These are phyloP conservation scores for Mergus octosetaceus DNA, from an alignment of 2,797 vertebrate species.

Conservation along the genomic window DNA sequence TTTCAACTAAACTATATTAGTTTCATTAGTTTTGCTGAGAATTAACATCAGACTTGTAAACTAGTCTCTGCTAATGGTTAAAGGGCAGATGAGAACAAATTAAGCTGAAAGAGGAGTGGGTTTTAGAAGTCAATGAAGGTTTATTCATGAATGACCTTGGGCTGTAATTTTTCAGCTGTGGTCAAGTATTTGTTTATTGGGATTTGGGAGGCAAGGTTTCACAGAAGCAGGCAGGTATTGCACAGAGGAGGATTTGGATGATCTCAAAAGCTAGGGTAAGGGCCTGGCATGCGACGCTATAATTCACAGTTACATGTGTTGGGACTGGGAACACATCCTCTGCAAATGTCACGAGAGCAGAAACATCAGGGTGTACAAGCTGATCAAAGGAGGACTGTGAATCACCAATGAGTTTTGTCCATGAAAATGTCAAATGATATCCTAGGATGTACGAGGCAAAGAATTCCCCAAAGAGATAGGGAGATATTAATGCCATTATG, in stretches of 20 bases:
- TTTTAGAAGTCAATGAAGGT: background rate
- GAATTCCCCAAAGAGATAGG: slow-evolving; percentile 12
- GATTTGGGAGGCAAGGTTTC: background rate
- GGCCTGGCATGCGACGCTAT: background rate
- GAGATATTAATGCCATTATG: background rate
- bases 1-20: background rate
- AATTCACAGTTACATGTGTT: slow-evolving; percentile 30
- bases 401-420: slow-evolving; percentile 43
- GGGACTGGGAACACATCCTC: slow-evolving; percentile 30
- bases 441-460: slow-evolving; percentile 7
- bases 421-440: slow-evolving; percentile 52
- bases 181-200: background rate
- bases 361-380: slow-evolving; percentile 32
- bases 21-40: slow-evolving; percentile 20
- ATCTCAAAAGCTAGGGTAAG: background rate
- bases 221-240: background rate
- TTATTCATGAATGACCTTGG: background rate
- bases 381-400: slow-evolving; percentile 51
- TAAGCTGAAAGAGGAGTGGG: background rate
- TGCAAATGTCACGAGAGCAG: slow-evolving; percentile 45
- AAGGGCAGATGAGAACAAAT: background rate
- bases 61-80: background rate
- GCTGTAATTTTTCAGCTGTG: background rate
- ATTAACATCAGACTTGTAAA: slow-evolving; percentile 20
- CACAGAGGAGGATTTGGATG: background rate